phyloP scores from a whole-genome alignment of 2,888 invertebrate species.

The Mystacides longicornis region DNA sequence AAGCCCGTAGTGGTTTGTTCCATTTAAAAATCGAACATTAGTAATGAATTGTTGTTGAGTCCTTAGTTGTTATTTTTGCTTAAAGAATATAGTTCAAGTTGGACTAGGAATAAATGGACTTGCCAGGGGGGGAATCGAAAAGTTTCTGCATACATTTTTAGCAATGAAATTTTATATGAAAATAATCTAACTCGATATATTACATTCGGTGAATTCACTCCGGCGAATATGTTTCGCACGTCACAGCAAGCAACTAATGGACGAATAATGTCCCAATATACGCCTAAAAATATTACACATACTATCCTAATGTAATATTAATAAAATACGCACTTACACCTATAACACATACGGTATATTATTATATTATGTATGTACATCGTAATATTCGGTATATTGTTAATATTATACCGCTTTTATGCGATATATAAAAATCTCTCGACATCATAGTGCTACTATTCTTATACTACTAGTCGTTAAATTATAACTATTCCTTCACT shows the following conservation, averaged over 20 bases:
- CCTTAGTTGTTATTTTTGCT: too few species aligned
- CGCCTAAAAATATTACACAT: not conserved
- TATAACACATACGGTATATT: not conserved
- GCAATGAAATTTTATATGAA: too few species aligned
- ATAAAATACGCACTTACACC: not conserved
- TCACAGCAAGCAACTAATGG: not conserved
- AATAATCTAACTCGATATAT: too few species aligned
- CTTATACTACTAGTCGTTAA: not conserved
- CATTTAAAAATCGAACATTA: too few species aligned
- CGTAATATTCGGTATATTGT: not conserved
- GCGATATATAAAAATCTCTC: conserved; percentile 1
- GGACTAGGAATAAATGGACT: too few species aligned
- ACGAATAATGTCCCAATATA: not conserved
- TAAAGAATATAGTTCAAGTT: too few species aligned
- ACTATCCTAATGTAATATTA: not conserved
- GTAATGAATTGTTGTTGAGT: too few species aligned
- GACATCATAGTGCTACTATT: not conserved
- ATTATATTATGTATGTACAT: not conserved
- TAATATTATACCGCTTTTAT: not conserved
- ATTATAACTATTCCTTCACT: too few species aligned
- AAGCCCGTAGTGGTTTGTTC: too few species aligned
- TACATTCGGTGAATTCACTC: not conserved
- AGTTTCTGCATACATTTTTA: too few species aligned
- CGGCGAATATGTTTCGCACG: not conserved
- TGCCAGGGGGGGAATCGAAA: too few species aligned